Evolutionary conservation across 2,113 vertebrate genomes (phyloP), one percentile per base, ranked within the genome.

Genomic region (Dipodomys spectabilis): DNA sequence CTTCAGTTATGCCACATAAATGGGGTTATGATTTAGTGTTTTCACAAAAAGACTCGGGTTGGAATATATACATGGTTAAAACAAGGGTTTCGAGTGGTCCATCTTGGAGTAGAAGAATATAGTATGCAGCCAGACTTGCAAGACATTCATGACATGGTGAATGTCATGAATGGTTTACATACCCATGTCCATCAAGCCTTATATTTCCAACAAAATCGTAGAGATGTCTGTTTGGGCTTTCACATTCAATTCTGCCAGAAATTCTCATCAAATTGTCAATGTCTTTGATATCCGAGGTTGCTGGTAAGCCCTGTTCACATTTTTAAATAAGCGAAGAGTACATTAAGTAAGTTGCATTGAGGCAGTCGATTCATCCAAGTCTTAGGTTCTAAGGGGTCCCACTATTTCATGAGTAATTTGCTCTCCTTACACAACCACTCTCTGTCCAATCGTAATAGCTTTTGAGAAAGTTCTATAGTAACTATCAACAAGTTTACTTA

Each of bases 141-240:
- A 67, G 75, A 57, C 80, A 86, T 6, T 39, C 11, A 9, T 3
- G 49, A 57, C 44, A 19, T 0, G 11, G 19, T 23, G 35, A 65
- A 25, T 19, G 77, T 39, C 35, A 39, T 39, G 35, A 39, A 39
- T 23, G 4, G n/a, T 93, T 96, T 97, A 98, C 98, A 71, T 98
- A 99, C 99, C 99, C 98, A 95, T 99, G 99, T 79, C 98, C 98
- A 94, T 99, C 98, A 92, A 99, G 97, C 12, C 99, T 98, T 95
- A 99, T 99, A 97, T 99, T 99, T 92, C 99, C 99, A 89, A 99
- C 99, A 97, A 99, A 99, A 97, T 99, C 99, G 12, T 99, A 99
- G 74, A 99, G 98, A 97, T 99, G 99, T 62, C 99, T 98, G 95
- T 99, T 99, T 78, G 99, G 99, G 95, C 99, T 99, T 96, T 99